A percentile compares a stretch with the other conserved stretches of the same genome.
phyloP scores from a whole-genome alignment of 2,113 vertebrate species.

The Ranitomeya imitator region DNA sequence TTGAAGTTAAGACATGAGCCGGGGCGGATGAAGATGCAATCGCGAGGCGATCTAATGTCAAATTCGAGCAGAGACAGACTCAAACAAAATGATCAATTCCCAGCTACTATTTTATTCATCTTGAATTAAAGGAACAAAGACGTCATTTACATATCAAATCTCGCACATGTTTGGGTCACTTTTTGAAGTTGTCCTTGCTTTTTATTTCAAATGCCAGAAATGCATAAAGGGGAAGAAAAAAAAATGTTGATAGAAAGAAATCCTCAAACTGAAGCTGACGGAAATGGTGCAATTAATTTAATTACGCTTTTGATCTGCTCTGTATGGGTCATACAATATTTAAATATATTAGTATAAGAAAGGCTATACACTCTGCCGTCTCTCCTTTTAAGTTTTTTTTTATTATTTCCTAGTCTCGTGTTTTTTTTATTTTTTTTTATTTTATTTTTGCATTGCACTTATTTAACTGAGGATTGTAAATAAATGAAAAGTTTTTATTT shows the following conservation, averaged over 20 bases:
- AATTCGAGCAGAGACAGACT: slow-evolving; percentile 11
- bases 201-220: slow-evolving; percentile 38
- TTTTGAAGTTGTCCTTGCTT: slow-evolving; percentile 52
- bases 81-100: slow-evolving; percentile 34
- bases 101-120: slow-evolving; percentile 48
- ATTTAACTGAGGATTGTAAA: not conserved
- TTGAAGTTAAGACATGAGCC: not conserved
- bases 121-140: slow-evolving; percentile 51
- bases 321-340: slow-evolving; percentile 20
- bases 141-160: slow-evolving; percentile 46
- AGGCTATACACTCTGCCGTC: not conserved
- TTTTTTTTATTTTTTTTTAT: not conserved
- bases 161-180: slow-evolving; percentile 46
- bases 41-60: slow-evolving; percentile 12
- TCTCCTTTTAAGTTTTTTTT: slow-evolving; percentile 31
- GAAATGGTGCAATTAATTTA: slow-evolving; percentile 46
- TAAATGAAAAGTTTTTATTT: not conserved
- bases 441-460: not conserved
- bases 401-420: not conserved
- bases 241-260: slow-evolving; percentile 23
- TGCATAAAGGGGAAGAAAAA: slow-evolving; percentile 11
- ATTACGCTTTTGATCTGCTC: slow-evolving; percentile 48
- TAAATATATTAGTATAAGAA: slow-evolving; percentile 51
- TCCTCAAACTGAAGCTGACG: slow-evolving; percentile 19
- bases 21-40: not conserved